Base-by-base conservation (phyloP, 2,888 invertebrate species). In the Dynastes maya region DNA sequence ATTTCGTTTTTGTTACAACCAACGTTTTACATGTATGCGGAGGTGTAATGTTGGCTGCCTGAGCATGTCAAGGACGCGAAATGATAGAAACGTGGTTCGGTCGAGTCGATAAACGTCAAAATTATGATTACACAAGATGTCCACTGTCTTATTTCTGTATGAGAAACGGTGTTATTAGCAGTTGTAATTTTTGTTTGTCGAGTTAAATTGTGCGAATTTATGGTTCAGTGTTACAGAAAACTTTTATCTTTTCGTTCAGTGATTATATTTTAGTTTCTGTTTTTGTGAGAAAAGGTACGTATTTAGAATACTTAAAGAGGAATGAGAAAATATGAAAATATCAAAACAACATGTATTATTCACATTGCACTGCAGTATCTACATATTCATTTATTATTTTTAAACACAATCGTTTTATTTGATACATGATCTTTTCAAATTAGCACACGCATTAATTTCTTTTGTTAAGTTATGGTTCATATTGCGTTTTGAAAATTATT, bases 41-140 rank as follows among this genome's bases (percentile, higher is more conserved):
- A 45, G 2, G 11, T 45, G 45, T 45, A 45, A 45, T 11, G 45
- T 45, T 45, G 45, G 45, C 11, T 45, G 45, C 11, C 8, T 45
- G 8, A 8, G 11, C 45, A 8, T 8, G 45, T 11, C 32, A 37
- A 37, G 32, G 32, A 37, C 32, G 32, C 2, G 5, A 37, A 37
- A 37, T 45, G 45, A 45, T 8, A 11, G 2, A 8, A 45, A 45
- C 11, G 45, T 45, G 8, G 4, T 1, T 45, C 0, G 45, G 45
- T 45, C 8, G 45, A 8, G 8, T 2, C 2, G 45, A 11, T 45
- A 67, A 67, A 67, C 65, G 71, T 71, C 71, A 71, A 58, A 71
- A 32, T 71, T 71, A 71, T 71, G 55, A 53, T 70, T 58, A 58
- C 55, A 55, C 55, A 71, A 71, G 71, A 71, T 71, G 71, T 71